Conservation (phyloP, 2,888 invertebrate genomes). For the Pseudococcus longispinus region DNA sequence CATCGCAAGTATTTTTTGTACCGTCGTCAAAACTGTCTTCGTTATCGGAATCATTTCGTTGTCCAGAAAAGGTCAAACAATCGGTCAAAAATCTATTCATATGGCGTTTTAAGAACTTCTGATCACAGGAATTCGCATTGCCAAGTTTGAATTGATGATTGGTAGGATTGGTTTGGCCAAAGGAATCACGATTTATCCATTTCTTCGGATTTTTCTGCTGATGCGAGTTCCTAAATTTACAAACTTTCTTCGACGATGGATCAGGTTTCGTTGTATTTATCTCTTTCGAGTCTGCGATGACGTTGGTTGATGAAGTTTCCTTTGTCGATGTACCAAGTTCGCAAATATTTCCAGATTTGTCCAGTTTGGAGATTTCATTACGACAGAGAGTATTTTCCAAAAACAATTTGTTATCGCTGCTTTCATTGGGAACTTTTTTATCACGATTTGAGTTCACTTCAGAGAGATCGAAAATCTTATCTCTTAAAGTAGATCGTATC, state of each 20-base stretch:
- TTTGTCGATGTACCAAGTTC: not conserved
- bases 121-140: not conserved
- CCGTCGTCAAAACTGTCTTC: not conserved
- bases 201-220: not conserved
- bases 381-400: not conserved
- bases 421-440: not conserved
- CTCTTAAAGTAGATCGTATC: conserved; percentile 41
- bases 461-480: conserved; percentile 47
- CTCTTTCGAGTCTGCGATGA: not conserved
- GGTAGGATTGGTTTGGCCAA: not conserved
- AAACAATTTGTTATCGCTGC: not conserved
- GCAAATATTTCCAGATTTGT: not conserved
- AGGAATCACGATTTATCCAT: not conserved
- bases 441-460: not conserved
- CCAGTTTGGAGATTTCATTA: not conserved
- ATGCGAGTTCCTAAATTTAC: not conserved
- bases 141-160: not conserved
- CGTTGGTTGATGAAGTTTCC: not conserved
- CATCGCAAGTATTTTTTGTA: not conserved
- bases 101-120: conserved; percentile 39
- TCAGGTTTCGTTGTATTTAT: not conserved
- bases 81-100: conserved; percentile 46
- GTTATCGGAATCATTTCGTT: not conserved
- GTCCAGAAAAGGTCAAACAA: not conserved
- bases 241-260: not conserved